A percentile compares a stretch with the other conserved stretches of the same genome.
phyloP scores from a whole-genome alignment of 1,140 invertebrate genomes.

The Periplaneta americana region DNA sequence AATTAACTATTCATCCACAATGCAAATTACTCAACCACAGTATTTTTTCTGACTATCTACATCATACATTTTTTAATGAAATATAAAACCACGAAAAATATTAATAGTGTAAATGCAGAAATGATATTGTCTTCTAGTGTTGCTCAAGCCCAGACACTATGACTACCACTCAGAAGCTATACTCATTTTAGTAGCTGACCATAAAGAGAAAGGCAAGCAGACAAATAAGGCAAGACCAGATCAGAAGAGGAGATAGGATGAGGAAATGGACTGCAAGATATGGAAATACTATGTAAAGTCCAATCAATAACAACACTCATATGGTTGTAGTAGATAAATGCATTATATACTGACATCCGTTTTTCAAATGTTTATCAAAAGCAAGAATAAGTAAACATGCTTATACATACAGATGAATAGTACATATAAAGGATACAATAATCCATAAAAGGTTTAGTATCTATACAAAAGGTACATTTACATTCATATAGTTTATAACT shows the following conservation, averaged over 20 bases:
- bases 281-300: background rate
- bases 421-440: background rate
- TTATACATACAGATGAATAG: background rate
- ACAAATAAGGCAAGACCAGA: background rate
- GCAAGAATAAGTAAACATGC: background rate
- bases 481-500: background rate
- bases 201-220: background rate
- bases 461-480: background rate
- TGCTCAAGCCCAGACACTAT: background rate
- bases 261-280: background rate
- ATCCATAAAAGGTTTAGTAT: background rate
- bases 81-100: too few relatives aligned
- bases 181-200: background rate
- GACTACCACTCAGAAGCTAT: background rate
- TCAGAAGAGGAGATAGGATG: background rate
- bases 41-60: too few relatives aligned
- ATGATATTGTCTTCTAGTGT: background rate
- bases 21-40: too few relatives aligned
- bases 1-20: too few relatives aligned
- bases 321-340: background rate
- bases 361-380: background rate
- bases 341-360: background rate
- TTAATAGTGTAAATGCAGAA: too few relatives aligned
- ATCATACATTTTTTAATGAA: too few relatives aligned
- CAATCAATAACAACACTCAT: background rate